Percentiles rank a stretch among this genome's conserved stretches.
These are phyloP conservation scores for Eurois occulta DNA, from an alignment of 2,888 invertebrate genomes.

Conservation along the genomic window DNA sequence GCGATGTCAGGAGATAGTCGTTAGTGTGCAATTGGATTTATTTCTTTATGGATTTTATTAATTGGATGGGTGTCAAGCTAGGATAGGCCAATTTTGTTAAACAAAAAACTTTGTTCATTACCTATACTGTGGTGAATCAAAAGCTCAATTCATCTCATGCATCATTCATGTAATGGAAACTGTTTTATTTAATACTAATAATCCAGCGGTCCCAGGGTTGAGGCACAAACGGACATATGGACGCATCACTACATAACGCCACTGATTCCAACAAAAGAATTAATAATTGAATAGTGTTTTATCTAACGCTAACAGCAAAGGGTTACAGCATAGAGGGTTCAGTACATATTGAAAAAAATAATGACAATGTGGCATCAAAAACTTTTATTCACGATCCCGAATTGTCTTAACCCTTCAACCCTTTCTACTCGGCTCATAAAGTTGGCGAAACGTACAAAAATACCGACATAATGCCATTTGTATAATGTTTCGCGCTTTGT, in stretches of 20 bases:
- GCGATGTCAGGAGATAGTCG: constrained; percentile 37
- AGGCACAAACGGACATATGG: constrained; percentile 47
- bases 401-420: constrained; percentile 88
- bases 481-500: constrained; percentile 89
- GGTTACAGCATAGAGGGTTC: constrained; percentile 62
- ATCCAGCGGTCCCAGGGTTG: background rate
- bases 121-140: background rate
- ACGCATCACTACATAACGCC: constrained; percentile 43
- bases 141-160: background rate
- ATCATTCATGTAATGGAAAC: background rate
- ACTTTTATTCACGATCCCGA: constrained; percentile 79
- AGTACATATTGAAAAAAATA: constrained; percentile 79
- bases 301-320: constrained; percentile 60
- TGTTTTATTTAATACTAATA: constrained; percentile 7
- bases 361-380: constrained; percentile 83
- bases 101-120: background rate
- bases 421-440: constrained; percentile 89
- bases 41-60: constrained; percentile 25
- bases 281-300: constrained; percentile 61
- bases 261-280: constrained; percentile 59
- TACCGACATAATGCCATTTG: constrained; percentile 90
- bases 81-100: background rate
- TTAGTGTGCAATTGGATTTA: constrained; percentile 21
- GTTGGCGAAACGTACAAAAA: constrained; percentile 88
- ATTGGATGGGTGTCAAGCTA: constrained; percentile 2